Conservation (phyloP, 2,797 vertebrate species). For the Basileuterus tristriatus region DNA sequence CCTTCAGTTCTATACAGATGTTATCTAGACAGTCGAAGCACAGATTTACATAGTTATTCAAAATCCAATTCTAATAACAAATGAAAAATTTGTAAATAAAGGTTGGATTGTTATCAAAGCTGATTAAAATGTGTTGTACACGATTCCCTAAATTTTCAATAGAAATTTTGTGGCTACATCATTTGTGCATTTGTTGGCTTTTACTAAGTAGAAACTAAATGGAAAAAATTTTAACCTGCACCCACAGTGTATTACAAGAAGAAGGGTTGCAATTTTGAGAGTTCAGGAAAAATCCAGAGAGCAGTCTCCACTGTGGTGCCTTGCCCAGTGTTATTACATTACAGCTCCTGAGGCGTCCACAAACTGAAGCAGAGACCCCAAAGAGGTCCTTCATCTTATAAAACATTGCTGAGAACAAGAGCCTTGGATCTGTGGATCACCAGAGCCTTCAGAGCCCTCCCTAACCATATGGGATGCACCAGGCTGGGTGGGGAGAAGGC, state of each 20-base stretch:
- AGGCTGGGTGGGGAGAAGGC: neutral
- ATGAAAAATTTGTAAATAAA: neutral
- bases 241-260: neutral
- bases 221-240: neutral
- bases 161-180: neutral
- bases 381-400: neutral
- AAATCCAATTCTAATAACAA: neutral
- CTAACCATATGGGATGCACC: neutral
- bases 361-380: neutral
- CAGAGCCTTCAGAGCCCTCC: neutral
- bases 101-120: neutral
- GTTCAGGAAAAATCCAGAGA: neutral
- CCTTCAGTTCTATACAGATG: neutral
- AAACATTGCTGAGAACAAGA: neutral
- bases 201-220: neutral
- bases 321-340: neutral
- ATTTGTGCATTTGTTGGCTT: neutral
- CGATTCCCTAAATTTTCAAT: neutral
- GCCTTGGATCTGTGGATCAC: neutral
- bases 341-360: neutral
- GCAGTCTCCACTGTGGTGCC: neutral
- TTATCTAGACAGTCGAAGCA: neutral
- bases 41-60: neutral
- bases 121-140: neutral
- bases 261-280: neutral